Evolutionary conservation across 2,113 vertebrate species (phyloP), one percentile per base, ranked within the genome.

Genomic region (Polyodon spathula): DNA sequence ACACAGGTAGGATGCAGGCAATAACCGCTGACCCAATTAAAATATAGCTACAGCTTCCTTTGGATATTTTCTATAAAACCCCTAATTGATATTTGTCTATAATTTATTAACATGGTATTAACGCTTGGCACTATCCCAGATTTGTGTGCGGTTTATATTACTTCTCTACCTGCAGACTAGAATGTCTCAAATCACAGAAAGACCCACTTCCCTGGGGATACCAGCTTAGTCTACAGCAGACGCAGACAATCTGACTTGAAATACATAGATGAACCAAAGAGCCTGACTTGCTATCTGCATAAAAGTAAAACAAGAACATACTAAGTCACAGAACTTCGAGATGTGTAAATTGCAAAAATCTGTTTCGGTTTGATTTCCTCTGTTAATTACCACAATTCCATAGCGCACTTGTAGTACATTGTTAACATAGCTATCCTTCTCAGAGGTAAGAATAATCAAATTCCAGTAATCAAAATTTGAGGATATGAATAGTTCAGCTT

Each of bases 41-140:
- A 68, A 74, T 72, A 67, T 73, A 78, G 69, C 78, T 73, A 75
- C 75, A 78, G 71, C 76, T 72, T 80, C 78, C 75, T 80, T 78
- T 71, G 70, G 75, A 73, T 85, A 78, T 83, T 85, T 82, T 81
- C 76, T 78, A 71, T 78, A 85, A 84, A 81, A 81, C 79, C 76
- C 67, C 65, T 86, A 84, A 87, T 85, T 84, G 83, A 76, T 78
- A 72, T 73, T 72, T 66, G 76, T 84, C 70, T 72, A 80, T 84
- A 81, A 84, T 83, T 84, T 79, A 86, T 81, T 80, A 81, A 77
- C 69, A 71, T 73, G 71, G 69, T 53, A 65, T 67, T 70, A 41
- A 6, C 67, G 66, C 66, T 73, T 81, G 82, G 81, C 81, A 78
- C 65, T 75, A 68, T 62, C 80, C 74, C 79, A 80, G 72, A 68